Base-by-base conservation (phyloP, 2,797 vertebrate genomes). In the Cygnus olor region DNA sequence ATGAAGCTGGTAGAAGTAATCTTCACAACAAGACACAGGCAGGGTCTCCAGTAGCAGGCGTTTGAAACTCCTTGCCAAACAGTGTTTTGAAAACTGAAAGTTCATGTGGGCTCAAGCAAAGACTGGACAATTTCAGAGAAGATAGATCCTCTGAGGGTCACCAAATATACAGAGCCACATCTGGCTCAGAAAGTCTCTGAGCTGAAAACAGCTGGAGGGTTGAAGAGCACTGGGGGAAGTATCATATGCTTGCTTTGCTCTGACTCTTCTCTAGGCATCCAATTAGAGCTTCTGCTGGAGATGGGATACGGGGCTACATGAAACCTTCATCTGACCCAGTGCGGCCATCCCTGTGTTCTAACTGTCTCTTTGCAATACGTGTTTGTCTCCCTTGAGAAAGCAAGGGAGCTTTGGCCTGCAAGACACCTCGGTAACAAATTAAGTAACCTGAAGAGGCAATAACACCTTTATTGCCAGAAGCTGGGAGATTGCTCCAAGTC, bases 91-190 rank as follows among this genome's bases (percentile, higher is more conserved):
- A 90, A 92, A 53, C 68, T 82, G 51, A 38, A 89, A 87, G 57
- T 68, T 83, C 93, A 80, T 8, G 60, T 36, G 57, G 89, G 57
- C 81, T 92, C 65, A 78, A 60, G 79, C 17, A 89, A 87, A 93
- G 57, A 42, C 71, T 61, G 81, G 84, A 92, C 81, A 90, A 89
- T 53, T 83, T 85, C 93, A 87, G 36, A 82, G 68, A 84, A 83
- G 70, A 86, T 13, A 87, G 10, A 82, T 57, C 79, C 92, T 93
- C 57, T 89, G 57, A 92, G 78, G 65, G 53, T 82, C 92, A 94
- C 88, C 93, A 90, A 93, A 94, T 78, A 90, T 82, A 82, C 2
- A 92, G 81, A 93, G 88, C 44, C 81, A 80, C 93, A 95, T 92
- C 88, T 95, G 95, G 79, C 86, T 82, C 68, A 87, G 79, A 65